phyloP scores from a whole-genome alignment of 2,888 invertebrate genomes.

The Idaea biselata region DNA sequence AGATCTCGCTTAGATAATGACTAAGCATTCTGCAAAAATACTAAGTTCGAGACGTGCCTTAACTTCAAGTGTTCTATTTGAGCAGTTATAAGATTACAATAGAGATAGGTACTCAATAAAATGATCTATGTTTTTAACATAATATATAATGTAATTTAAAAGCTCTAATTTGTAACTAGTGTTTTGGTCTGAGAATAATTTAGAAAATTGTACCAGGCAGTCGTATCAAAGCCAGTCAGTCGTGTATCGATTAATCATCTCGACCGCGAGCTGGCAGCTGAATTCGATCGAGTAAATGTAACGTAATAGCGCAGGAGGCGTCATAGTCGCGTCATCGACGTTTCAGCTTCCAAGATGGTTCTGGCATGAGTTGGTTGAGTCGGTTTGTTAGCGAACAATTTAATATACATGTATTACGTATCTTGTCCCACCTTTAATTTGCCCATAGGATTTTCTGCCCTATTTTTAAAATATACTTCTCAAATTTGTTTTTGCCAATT shows the following conservation, averaged over 20 bases:
- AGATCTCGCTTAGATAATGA: background rate
- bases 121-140: no score
- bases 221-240: conserved; percentile 10
- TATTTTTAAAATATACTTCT: background rate
- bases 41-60: background rate
- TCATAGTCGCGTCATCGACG: conserved; percentile 15
- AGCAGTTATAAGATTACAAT: background rate
- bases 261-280: conserved; percentile 10
- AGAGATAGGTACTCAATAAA: no score
- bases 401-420: background rate
- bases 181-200: background rate
- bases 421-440: background rate
- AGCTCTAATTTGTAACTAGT: no score
- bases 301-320: conserved; percentile 5
- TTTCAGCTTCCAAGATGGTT: conserved; percentile 18
- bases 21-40: no score
- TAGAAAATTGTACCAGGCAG: conserved; percentile 3
- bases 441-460: background rate
- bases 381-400: background rate
- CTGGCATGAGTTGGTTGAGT: conserved; percentile 14
- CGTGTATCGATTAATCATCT: conserved; percentile 12
- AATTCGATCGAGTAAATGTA: conserved; percentile 1
- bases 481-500: background rate
- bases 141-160: no score
- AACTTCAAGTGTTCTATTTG: background rate